Evolutionary conservation across 2,797 vertebrate genomes (phyloP).

Genomic region (Tamandua tetradactyla): DNA sequence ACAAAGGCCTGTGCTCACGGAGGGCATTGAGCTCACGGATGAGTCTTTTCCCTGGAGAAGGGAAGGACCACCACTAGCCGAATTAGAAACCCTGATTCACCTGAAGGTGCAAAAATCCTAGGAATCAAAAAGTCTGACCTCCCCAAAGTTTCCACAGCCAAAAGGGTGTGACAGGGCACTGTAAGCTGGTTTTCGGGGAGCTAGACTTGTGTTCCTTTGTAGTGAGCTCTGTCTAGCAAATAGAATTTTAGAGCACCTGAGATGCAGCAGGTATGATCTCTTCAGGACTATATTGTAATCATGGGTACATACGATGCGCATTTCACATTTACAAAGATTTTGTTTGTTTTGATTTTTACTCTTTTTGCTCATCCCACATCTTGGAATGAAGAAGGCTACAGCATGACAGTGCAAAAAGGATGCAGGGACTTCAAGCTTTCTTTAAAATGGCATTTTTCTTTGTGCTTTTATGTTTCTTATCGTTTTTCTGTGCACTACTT

Average conservation of each 20-base stretch:
- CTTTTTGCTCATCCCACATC: constrained; percentile 80
- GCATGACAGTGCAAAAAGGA: constrained; percentile 81
- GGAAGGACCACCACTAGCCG: neutral
- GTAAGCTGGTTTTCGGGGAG: neutral
- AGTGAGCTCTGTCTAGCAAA: constrained; percentile 45
- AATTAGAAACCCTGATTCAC: constrained; percentile 42
- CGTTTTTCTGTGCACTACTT: constrained; percentile 80
- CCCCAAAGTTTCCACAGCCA: neutral
- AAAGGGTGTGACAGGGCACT: neutral
- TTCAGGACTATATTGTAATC: constrained; percentile 84
- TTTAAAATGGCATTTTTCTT: constrained; percentile 75
- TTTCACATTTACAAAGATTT: constrained; percentile 78
- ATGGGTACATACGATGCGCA: constrained; percentile 62
- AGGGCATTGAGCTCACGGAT: neutral
- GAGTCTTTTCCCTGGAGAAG: constrained; percentile 42
- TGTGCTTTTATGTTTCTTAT: constrained; percentile 79
- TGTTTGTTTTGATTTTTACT: constrained; percentile 68
- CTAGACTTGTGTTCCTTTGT: neutral
- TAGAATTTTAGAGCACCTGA: constrained; percentile 15
- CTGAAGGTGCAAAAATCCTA: neutral
- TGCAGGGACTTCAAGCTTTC: constrained; percentile 42
- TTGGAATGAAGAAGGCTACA: constrained; percentile 83
- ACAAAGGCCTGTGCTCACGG: constrained; percentile 29
- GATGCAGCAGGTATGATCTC: constrained; percentile 63
- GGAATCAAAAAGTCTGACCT: neutral